A percentile compares a stretch with the other conserved stretches of the same genome.
phyloP scores from a whole-genome alignment of 2,888 invertebrate genomes.

The Cataglyphis albicans region DNA sequence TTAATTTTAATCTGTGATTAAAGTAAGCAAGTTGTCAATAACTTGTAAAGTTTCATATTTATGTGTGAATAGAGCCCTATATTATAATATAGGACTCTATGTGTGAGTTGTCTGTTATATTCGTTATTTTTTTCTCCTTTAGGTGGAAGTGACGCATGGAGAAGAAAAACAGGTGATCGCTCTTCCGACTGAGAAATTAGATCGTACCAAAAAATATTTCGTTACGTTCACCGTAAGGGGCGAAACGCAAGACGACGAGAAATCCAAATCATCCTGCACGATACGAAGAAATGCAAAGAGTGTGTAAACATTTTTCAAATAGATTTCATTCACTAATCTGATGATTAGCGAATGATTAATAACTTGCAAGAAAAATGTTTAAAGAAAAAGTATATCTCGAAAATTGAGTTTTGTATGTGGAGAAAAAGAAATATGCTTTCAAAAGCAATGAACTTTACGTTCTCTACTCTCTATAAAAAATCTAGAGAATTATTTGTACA shows the following conservation, averaged over 20 bases:
- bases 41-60: not conserved
- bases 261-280: slow-evolving; percentile 72
- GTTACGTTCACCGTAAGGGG: slow-evolving; percentile 97
- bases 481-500: not conserved
- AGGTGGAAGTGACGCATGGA: slow-evolving; percentile 93
- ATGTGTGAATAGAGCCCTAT: not conserved
- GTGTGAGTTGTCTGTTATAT: not conserved
- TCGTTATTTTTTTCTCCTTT: not conserved
- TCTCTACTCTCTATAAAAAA: not conserved
- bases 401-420: not conserved
- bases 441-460: not conserved
- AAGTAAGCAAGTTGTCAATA: not conserved
- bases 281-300: slow-evolving; percentile 81
- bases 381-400: not conserved
- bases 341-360: not conserved
- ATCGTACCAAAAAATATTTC: slow-evolving; percentile 96
- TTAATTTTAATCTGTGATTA: not conserved
- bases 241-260: slow-evolving; percentile 88
- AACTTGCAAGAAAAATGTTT: not conserved
- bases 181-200: slow-evolving; percentile 94
- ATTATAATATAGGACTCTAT: no score
- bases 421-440: not conserved
- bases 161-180: slow-evolving; percentile 94
- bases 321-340: not conserved
- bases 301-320: slow-evolving; percentile 66